Base-by-base conservation (phyloP, 2,113 vertebrate species). In the Gracilinanus agilis region DNA sequence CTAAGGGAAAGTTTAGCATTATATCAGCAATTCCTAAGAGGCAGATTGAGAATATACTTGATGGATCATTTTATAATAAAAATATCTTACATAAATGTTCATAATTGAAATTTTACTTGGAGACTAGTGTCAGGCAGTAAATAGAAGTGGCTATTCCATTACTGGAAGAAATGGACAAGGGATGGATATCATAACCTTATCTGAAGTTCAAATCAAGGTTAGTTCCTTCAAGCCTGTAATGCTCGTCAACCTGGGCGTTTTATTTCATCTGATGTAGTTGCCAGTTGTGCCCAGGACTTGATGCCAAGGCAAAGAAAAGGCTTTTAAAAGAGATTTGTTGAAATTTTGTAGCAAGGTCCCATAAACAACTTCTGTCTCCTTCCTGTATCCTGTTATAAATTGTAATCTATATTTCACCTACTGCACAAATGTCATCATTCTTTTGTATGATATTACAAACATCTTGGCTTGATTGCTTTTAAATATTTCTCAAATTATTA, bases 341-440 rank as follows among this genome's bases (percentile, higher is more conserved):
- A 98, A 98, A 97, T 98, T 98, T 97, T 98, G 96, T 98, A 96
- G 94, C 90, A 94, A 97, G 95, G 97, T 94, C 95, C 90, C 93
- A 96, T 97, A 98, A 98, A 98, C 98, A 98, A 98, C 96, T 89
- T 94, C 98, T 96, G 97, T 98, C 98, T 98, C 98, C 98, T 98
- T 98, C 98, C 98, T 98, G 98, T 97, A 98, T 98, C 98, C 98
- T 98, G 98, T 99, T 98, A 98, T 98, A 98, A 98, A 98, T 98
- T 96, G 96, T 94, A 98, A 98, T 98, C 98, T 98, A 94, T 96
- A 96, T 97, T 98, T 97, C 97, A 96, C 98, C 97, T 98, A 98
- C 96, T 94, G 93, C 97, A 97, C 96, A 96, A 96, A 96, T 97
- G 95, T 95, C 97, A 98, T 98, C 98, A 98, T 98, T 98, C 98